A percentile compares a stretch with the other conserved stretches of the same genome.
phyloP scores from a whole-genome alignment of 2,797 vertebrate genomes.

The Paratrypauchen microcephalus region DNA sequence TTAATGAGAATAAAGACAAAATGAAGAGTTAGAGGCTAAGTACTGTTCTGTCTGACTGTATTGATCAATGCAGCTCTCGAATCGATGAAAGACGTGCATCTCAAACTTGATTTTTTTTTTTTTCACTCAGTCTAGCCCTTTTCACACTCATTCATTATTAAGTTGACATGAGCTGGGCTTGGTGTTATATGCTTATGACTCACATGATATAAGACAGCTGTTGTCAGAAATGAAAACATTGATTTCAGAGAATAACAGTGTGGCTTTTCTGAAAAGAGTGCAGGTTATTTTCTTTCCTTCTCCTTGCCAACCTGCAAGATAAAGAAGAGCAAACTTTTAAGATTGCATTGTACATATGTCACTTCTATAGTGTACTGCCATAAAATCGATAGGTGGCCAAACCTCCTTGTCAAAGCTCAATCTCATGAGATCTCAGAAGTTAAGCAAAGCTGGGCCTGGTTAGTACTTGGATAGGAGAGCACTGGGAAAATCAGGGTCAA shows the following conservation, averaged over 20 bases:
- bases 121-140: neutral
- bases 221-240: neutral
- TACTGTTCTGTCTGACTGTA: neutral
- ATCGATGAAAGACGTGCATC: neutral
- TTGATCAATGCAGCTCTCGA: neutral
- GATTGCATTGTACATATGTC: neutral
- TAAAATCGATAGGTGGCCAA: no score
- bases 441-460: no score
- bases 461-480: no score
- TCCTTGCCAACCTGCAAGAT: constrained; percentile 51
- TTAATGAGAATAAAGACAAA: neutral
- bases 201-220: neutral
- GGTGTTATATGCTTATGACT: no score
- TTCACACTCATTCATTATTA: neutral
- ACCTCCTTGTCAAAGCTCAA: no score
- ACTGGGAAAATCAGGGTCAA: no score
- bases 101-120: neutral
- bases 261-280: constrained; percentile 47
- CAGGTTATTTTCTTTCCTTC: constrained; percentile 42
- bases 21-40: neutral
- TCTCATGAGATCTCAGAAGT: no score
- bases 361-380: neutral
- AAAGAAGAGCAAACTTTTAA: constrained; percentile 1
- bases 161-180: neutral
- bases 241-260: constrained; percentile 35